phyloP scores from a whole-genome alignment of 2,797 vertebrate genomes.

The Loriculus beryllinus region DNA sequence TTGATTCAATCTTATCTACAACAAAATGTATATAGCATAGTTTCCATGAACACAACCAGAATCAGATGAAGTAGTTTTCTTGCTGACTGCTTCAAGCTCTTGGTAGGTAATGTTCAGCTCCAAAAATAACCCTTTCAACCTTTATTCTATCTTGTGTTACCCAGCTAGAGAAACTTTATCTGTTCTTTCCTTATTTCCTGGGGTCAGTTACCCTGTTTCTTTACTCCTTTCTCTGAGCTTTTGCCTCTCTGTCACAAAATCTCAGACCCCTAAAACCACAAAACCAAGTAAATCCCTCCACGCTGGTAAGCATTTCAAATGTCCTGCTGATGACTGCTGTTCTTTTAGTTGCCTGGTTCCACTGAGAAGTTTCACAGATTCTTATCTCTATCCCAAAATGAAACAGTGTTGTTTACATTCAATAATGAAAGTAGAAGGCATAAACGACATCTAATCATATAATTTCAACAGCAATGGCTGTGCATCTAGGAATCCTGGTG shows the following conservation, averaged over 20 bases:
- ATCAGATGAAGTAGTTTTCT: neutral
- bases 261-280: neutral
- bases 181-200: neutral
- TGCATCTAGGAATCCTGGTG: conserved; percentile 36
- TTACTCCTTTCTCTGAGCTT: neutral
- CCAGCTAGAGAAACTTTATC: neutral
- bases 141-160: neutral
- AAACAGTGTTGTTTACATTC: neutral
- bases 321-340: neutral
- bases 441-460: neutral
- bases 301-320: neutral
- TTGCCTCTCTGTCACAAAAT: neutral
- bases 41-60: neutral
- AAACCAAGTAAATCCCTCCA: neutral
- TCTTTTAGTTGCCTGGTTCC: neutral
- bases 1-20: neutral
- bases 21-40: neutral
- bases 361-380: neutral
- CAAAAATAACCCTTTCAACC: neutral
- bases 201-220: neutral
- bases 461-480: conserved; percentile 16
- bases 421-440: neutral
- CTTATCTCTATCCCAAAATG: neutral
- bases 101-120: neutral
- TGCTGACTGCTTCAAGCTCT: neutral